Evolutionary conservation across 2,888 invertebrate species (phyloP), one percentile per base, ranked within the genome.

Genomic region (Muscina levida): DNA sequence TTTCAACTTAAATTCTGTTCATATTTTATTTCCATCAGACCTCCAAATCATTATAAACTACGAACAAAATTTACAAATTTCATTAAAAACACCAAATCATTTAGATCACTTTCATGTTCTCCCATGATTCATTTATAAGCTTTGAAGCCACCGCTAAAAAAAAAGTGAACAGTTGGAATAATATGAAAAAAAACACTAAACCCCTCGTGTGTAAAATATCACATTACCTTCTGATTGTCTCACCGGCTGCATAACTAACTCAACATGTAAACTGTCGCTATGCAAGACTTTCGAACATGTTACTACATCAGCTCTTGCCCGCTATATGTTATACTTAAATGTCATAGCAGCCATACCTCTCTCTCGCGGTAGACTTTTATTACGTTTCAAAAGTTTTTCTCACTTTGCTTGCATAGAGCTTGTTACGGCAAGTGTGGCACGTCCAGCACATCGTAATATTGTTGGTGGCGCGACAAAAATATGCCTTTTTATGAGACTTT

Each of bases 21-120:
- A 80, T 39, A 53, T 80, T 17, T 42, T 72, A 2, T 57, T 80
- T 15, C 70, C 68, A 37, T 77, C 76, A 3, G 15, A 59, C 31
- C 53, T 17, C 17, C 24, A 57, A 39, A 31, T 71, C 31, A n/a
- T n/a, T n/a, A n/a, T n/a, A n/a, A n/a, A n/a, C n/a, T 24, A 5
- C 53, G 11, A 22, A 53, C 22, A 53, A 53, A 53, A 5, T 53
- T 53, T 24, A 22, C 22, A 53, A 53, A 13, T 53, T 22, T 11
- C 53, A 22, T 13, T 53, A 11, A 22, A 53, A 53, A 22, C 53
- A 22, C 24, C 24, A 22, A 24, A 22, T 53, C 53, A 53, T 22
- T 53, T 53, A 13, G 13, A 13, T 53, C 53, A 11, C 11, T 24
- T 53, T 53, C 24, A 53, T 53, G 24, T 11, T 11, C 48, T 22